phyloP scores from a whole-genome alignment of 2,113 vertebrate genomes.

The Clinocottus analis region DNA sequence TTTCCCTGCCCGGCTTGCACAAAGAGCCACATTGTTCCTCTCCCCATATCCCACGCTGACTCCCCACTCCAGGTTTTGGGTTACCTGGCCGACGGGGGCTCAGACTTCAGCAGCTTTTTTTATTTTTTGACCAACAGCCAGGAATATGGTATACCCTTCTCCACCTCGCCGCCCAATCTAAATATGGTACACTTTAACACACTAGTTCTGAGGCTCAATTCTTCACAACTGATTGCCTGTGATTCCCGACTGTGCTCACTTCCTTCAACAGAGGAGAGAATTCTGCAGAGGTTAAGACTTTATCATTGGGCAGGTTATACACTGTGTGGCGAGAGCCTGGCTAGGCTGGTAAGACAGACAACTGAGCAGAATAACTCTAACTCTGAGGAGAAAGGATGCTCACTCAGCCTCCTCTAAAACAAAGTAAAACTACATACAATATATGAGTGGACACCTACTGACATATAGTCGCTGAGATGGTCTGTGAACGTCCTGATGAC shows the following conservation, averaged over 20 bases:
- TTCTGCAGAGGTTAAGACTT: conserved; percentile 55
- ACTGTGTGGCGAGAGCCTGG: conserved; percentile 23
- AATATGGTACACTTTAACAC: conserved; percentile 64
- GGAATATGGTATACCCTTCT: conserved; percentile 72
- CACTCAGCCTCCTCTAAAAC: conserved; percentile 29
- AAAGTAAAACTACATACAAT: conserved; percentile 26
- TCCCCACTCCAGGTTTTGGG: conserved; percentile 79
- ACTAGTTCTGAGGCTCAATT: conserved; percentile 52
- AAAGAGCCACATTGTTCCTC: conserved; percentile 84
- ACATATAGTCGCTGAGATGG: conserved; percentile 27
- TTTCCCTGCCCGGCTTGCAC: conserved; percentile 80
- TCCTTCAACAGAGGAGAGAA: conserved; percentile 42
- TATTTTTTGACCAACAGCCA: conserved; percentile 74
- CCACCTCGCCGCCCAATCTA: conserved; percentile 67
- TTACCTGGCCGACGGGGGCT: conserved; percentile 79
- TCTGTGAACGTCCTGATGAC: conserved; percentile 51
- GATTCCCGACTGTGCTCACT: conserved; percentile 45
- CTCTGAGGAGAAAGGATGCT: conserved; percentile 36
- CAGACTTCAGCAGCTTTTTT: conserved; percentile 74
- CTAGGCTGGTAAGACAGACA: conserved; percentile 15
- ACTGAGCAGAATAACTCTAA: conserved; percentile 16
- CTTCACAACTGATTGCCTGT: conserved; percentile 61
- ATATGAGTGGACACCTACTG: conserved; percentile 32
- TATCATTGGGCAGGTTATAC: conserved; percentile 38
- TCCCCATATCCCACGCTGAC: conserved; percentile 79